Percentiles rank a stretch among this genome's conserved stretches.
phyloP scores from a whole-genome alignment of 2,888 invertebrate genomes.

The Periphyllus acericola region DNA sequence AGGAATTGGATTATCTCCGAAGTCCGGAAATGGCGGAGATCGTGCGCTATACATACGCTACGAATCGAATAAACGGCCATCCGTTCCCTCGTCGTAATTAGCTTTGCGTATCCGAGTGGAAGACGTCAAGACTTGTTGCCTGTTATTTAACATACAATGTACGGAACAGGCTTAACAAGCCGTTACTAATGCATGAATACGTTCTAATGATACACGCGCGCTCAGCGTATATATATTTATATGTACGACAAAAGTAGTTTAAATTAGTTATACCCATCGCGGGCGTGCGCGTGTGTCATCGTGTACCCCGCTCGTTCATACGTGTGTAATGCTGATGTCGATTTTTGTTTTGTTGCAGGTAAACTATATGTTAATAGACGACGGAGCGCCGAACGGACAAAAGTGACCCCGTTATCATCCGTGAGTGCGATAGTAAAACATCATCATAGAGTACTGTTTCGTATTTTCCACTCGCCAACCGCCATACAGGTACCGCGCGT shows the following conservation, averaged over 20 bases:
- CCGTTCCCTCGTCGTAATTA: conserved; percentile 46
- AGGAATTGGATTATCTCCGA: conserved; percentile 5
- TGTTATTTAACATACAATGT: conserved; percentile 55
- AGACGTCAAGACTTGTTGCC: conserved; percentile 60
- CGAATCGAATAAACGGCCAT: conserved; percentile 32
- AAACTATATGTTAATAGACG: conserved; percentile 28
- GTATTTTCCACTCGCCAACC: no score
- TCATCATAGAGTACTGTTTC: no score
- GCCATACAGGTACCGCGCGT: background rate
- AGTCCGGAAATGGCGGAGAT: conserved; percentile 17
- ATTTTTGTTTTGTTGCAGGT: conserved; percentile 55
- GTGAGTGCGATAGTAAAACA: conserved; percentile 35
- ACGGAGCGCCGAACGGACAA: conserved; percentile 28
- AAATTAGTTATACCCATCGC: conserved; percentile 47
- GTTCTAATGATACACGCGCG: conserved; percentile 48
- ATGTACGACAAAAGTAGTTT: conserved; percentile 37
- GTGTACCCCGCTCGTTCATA: background rate
- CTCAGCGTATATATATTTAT: background rate
- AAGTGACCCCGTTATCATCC: background rate
- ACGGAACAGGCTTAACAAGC: conserved; percentile 54
- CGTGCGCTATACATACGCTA: background rate
- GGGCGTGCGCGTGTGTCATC: background rate
- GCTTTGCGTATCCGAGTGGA: conserved; percentile 45
- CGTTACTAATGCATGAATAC: conserved; percentile 59
- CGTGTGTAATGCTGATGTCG: background rate